Evolutionary conservation across 2,797 vertebrate genomes (phyloP).

Genomic region (Lepus oiostolus): DNA sequence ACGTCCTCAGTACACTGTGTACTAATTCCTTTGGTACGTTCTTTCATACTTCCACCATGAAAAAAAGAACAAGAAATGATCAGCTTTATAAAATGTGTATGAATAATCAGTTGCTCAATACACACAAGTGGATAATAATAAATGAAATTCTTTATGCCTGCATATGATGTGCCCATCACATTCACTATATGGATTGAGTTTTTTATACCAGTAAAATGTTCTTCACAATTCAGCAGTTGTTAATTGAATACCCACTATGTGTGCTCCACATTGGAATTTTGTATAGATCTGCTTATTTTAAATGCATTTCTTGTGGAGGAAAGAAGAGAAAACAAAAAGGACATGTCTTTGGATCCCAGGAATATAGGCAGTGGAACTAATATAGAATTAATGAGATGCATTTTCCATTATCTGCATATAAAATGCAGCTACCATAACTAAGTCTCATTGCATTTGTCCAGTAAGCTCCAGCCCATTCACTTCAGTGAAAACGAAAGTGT

Average conservation of each 20-base stretch:
- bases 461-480: constrained; percentile 5
- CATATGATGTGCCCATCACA: background rate
- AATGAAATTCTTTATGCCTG: background rate
- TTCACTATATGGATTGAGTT: background rate
- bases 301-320: background rate
- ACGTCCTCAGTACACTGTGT: background rate
- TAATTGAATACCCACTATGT: background rate
- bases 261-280: background rate
- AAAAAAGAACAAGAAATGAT: background rate
- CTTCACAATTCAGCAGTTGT: background rate
- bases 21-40: background rate
- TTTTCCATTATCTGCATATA: background rate
- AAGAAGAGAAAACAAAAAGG: background rate
- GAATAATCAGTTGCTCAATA: background rate
- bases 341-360: background rate
- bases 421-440: constrained; percentile 18
- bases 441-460: constrained; percentile 27
- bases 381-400: constrained; percentile 24
- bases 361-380: background rate
- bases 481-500: constrained; percentile 34
- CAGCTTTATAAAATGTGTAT: background rate
- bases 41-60: background rate
- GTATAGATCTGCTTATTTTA: background rate
- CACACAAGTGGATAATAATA: background rate
- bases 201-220: background rate